Conservation (phyloP, 2,888 invertebrate genomes). For the Ochropacha duplaris region DNA sequence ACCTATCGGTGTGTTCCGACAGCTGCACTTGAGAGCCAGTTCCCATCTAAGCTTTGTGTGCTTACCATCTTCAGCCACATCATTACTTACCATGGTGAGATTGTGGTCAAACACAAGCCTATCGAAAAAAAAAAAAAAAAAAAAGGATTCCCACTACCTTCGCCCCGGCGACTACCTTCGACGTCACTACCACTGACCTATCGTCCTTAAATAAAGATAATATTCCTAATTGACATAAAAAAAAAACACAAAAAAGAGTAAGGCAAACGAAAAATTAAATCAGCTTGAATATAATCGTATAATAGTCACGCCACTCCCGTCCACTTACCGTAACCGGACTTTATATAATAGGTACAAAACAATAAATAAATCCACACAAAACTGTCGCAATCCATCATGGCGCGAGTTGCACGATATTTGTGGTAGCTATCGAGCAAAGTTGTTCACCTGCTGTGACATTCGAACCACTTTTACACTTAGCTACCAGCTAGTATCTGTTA, state of each 20-base stretch:
- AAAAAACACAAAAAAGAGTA: not conserved
- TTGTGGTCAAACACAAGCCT: too few species aligned
- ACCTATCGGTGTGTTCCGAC: too few species aligned
- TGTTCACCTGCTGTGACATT: constrained; percentile 19
- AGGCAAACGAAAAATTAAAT: not conserved
- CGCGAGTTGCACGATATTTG: constrained; percentile 35
- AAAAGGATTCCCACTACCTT: too few species aligned
- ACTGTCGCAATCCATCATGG: constrained; percentile 49
- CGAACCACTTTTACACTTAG: not conserved
- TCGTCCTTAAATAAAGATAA: too few species aligned
- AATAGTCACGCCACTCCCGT: not conserved
- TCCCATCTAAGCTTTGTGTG: too few species aligned
- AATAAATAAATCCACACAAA: constrained; percentile 41
- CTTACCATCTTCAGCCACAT: too few species aligned
- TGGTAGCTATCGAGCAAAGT: constrained; percentile 37
- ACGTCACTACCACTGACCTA: too few species aligned
- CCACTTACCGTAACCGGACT: not conserved
- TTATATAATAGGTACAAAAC: constrained; percentile 25
- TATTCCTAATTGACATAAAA: too few species aligned
- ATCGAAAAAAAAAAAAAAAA: too few species aligned
- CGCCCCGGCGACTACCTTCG: too few species aligned
- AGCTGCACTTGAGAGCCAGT: too few species aligned
- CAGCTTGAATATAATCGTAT: not conserved
- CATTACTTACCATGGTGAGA: too few species aligned
- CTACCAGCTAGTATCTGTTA: not conserved